Evolutionary conservation across 1,140 invertebrate genomes (phyloP).

Genomic region (Rhagoletis zephyria): DNA sequence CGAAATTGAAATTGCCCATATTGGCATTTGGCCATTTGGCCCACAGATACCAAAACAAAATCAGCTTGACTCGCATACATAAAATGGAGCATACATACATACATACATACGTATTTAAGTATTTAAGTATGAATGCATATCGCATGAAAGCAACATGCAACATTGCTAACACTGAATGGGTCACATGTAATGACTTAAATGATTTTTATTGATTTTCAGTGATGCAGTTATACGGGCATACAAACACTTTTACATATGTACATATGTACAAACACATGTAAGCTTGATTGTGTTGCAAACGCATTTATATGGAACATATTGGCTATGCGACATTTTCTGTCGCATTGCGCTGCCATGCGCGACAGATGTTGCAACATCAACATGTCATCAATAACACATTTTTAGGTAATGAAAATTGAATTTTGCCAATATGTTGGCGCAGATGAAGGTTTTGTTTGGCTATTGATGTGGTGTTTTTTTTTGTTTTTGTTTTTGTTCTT

Average conservation of each 20-base stretch:
- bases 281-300: neutral
- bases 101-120: neutral
- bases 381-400: slow-evolving; percentile 49
- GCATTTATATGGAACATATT: neutral
- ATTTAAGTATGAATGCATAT: neutral
- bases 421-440: slow-evolving; percentile 27
- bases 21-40: slow-evolving; percentile 10
- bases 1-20: slow-evolving; percentile 34
- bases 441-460: neutral
- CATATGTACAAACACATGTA: neutral
- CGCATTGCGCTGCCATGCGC: slow-evolving; percentile 33
- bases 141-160: neutral
- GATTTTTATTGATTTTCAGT: slow-evolving; percentile 48
- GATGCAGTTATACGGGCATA: slow-evolving; percentile 22
- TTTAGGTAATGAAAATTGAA: slow-evolving; percentile 48
- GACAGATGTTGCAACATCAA: slow-evolving; percentile 52
- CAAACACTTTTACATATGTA: neutral
- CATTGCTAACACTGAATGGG: neutral
- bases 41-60: neutral
- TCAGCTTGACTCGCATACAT: no score
- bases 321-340: slow-evolving; percentile 44
- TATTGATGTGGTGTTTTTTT: neutral
- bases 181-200: slow-evolving; percentile 52
- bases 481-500: neutral
- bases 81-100: no score